phyloP scores from a whole-genome alignment of 2,888 invertebrate genomes.

The Scaptomyza reducta region DNA sequence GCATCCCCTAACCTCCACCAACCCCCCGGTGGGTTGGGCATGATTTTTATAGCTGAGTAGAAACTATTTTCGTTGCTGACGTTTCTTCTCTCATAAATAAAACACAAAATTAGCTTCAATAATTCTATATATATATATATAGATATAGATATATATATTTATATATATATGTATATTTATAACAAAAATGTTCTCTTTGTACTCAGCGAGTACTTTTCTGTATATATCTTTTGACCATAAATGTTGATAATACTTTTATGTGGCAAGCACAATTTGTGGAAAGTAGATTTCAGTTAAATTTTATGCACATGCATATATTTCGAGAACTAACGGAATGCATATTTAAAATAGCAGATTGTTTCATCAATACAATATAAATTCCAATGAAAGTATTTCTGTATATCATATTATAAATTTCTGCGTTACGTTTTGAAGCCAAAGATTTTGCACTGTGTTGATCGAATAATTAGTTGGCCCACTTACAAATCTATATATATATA shows the following conservation, averaged over 20 bases:
- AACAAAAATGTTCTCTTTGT: constrained; percentile 4
- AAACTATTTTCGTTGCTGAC: constrained; percentile 72
- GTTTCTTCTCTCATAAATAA: constrained; percentile 43
- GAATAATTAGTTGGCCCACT: constrained; percentile 15
- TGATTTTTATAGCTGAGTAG: constrained; percentile 16
- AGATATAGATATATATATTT: background rate
- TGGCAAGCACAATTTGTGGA: background rate
- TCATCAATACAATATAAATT: constrained; percentile 29
- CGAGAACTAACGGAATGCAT: constrained; percentile 30
- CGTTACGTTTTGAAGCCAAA: constrained; percentile 29
- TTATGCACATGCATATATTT: background rate
- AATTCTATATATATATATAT: constrained; percentile 25
- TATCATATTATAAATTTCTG: constrained; percentile 20
- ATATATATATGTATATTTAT: background rate
- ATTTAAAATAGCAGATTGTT: constrained; percentile 13
- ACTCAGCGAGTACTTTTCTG: constrained; percentile 18
- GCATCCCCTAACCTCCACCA: background rate
- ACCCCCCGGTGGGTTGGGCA: background rate
- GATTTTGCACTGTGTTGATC: constrained; percentile 18
- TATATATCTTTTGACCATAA: background rate
- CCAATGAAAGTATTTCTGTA: constrained; percentile 29
- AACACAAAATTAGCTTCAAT: constrained; percentile 35
- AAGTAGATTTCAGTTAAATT: background rate
- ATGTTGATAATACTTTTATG: constrained; percentile 2
- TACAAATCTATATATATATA: constrained; percentile 6